Percentiles rank a stretch among this genome's conserved stretches.
phyloP scores from a whole-genome alignment of 2,113 vertebrate genomes.

The Stictonetta naevosa region DNA sequence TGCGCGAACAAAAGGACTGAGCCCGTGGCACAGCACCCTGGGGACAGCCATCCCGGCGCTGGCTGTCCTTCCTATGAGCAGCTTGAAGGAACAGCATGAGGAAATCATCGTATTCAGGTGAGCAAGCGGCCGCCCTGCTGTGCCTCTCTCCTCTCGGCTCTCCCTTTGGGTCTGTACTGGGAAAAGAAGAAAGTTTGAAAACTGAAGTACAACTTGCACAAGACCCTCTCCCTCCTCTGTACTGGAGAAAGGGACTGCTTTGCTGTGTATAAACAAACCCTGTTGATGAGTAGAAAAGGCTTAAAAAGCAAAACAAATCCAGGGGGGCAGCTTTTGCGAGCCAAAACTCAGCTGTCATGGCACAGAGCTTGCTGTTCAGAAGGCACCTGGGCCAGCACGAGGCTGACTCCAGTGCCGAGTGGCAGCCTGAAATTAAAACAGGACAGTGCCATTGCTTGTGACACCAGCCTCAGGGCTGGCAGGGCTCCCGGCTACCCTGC shows the following conservation, averaged over 20 bases:
- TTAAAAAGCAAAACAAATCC: background rate
- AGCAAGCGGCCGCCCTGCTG: background rate
- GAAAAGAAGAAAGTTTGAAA: background rate
- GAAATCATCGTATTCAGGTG: constrained; percentile 69
- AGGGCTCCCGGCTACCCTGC: accelerated
- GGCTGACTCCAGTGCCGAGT: accelerated
- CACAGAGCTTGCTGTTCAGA: background rate
- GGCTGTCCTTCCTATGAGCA: constrained; percentile 42
- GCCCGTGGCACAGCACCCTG: background rate
- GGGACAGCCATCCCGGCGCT: background rate
- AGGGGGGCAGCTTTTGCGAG: background rate
- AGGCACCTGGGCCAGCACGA: background rate
- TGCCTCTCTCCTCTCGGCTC: background rate
- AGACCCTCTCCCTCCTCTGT: too few species aligned
- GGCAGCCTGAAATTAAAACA: background rate
- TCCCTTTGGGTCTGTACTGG: background rate
- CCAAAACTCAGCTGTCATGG: background rate
- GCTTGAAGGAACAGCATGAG: constrained; percentile 49
- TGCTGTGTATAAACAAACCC: accelerated
- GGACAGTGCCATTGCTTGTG: accelerated
- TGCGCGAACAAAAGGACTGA: background rate
- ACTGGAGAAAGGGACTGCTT: background rate
- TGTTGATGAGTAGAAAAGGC: background rate
- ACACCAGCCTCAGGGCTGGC: accelerated
- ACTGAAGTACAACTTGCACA: accelerated